These are phyloP conservation scores for Dreissena rostriformis DNA, from an alignment of 1,140 invertebrate species.

Conservation along the genomic window DNA sequence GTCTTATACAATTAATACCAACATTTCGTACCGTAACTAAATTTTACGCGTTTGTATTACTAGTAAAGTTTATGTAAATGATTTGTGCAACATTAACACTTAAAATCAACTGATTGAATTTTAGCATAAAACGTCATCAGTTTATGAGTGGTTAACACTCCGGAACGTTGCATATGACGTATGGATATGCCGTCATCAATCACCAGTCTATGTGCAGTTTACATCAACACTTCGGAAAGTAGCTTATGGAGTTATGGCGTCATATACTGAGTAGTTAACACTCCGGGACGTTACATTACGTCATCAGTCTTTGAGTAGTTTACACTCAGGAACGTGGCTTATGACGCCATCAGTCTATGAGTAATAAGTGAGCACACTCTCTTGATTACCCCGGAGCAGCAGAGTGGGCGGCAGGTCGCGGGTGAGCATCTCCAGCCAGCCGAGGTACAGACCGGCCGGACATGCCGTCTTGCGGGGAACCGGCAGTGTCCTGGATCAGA, in stretches of 20 bases:
- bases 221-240: neutral
- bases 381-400: slow-evolving; percentile 95
- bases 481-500: slow-evolving; percentile 89
- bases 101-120: too few species aligned
- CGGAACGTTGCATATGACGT: too few species aligned
- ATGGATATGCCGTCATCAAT: too few species aligned
- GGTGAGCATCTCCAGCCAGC: slow-evolving; percentile 95
- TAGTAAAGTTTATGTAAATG: too few species aligned
- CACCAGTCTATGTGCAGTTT: neutral
- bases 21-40: too few species aligned
- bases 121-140: too few species aligned
- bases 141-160: too few species aligned
- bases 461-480: slow-evolving; percentile 94
- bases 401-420: slow-evolving; percentile 94
- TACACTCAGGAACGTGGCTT: neutral
- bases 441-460: slow-evolving; percentile 97
- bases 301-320: neutral
- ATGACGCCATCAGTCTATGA: slow-evolving; percentile 81
- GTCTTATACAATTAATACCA: too few species aligned
- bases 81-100: too few species aligned
- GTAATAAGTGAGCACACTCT: slow-evolving; percentile 96
- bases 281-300: neutral
- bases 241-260: neutral
- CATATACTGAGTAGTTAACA: neutral
- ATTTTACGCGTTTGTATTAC: too few species aligned